A percentile compares a stretch with the other conserved stretches of the same genome.
These are phyloP conservation scores for Calephelis perditalis DNA, from an alignment of 2,888 invertebrate genomes.

Conservation along the genomic window DNA sequence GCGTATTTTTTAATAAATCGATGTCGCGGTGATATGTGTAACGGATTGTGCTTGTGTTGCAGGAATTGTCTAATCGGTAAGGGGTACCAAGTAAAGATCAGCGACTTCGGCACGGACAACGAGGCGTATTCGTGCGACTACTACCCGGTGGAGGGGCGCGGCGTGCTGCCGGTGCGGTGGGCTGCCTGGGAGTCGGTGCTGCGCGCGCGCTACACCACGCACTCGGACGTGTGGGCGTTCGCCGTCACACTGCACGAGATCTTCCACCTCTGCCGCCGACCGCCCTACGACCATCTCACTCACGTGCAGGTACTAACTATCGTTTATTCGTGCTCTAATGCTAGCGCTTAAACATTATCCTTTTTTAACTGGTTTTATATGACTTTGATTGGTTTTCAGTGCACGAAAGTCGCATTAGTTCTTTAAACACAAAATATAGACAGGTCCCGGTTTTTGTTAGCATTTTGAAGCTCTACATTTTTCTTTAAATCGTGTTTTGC, in stretches of 20 bases:
- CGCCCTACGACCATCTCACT: slow-evolving; percentile 86
- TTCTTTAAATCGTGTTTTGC: too few relatives aligned
- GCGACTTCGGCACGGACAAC: slow-evolving; percentile 91
- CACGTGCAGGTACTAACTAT: slow-evolving; percentile 81
- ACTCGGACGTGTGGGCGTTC: slow-evolving; percentile 95
- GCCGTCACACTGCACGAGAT: slow-evolving; percentile 94
- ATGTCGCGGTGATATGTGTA: not conserved
- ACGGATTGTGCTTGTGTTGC: slow-evolving; percentile 31
- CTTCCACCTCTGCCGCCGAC: slow-evolving; percentile 85
- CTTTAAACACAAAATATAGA: too few relatives aligned
- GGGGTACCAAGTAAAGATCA: slow-evolving; percentile 88
- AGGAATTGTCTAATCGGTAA: slow-evolving; percentile 92
- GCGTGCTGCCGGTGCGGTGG: slow-evolving; percentile 91
- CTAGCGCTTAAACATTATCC: too few relatives aligned
- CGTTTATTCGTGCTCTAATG: too few relatives aligned
- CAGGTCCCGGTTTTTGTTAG: too few relatives aligned
- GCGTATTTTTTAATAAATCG: too few relatives aligned
- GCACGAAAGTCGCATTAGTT: too few relatives aligned
- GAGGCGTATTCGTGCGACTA: slow-evolving; percentile 89
- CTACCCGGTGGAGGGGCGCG: slow-evolving; percentile 86
- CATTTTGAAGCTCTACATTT: too few relatives aligned
- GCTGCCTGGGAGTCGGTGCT: slow-evolving; percentile 93
- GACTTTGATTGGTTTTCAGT: too few relatives aligned
- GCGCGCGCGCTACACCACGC: slow-evolving; percentile 89
- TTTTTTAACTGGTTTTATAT: too few relatives aligned